A percentile compares a stretch with the other conserved stretches of the same genome.
Conservation (phyloP, 2,113 vertebrate species). For the Lepus americanus region DNA sequence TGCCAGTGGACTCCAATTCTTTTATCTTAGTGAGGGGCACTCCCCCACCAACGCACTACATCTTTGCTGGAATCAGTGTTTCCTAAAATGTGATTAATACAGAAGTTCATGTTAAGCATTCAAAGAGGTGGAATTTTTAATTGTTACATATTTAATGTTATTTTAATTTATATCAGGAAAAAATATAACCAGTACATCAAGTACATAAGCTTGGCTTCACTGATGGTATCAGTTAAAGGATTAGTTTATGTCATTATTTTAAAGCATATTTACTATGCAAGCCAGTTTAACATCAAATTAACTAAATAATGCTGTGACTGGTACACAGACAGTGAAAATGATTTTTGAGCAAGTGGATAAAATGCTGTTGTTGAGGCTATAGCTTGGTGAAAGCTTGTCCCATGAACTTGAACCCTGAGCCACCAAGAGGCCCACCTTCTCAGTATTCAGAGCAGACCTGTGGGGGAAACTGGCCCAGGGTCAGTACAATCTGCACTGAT, state of each 20-base stretch:
- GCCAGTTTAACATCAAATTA: not conserved
- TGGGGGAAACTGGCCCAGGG: not conserved
- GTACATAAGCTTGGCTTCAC: not conserved
- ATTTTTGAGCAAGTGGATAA: not conserved
- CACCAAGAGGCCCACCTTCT: not conserved
- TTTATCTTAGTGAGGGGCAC: not conserved
- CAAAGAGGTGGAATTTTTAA: not conserved
- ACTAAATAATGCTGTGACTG: not conserved
- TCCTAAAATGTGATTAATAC: not conserved
- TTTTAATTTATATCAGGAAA: slow-evolving; percentile 9
- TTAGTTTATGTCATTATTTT: not conserved
- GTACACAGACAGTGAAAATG: not conserved
- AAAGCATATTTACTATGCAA: not conserved
- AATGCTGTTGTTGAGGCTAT: not conserved
- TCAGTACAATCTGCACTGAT: not conserved
- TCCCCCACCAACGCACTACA: too few species aligned
- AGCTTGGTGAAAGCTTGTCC: not conserved
- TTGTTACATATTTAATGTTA: not conserved
- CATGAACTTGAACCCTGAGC: not conserved
- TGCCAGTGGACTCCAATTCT: not conserved
- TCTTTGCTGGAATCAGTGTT: not conserved
- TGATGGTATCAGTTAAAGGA: not conserved
- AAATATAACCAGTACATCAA: not conserved
- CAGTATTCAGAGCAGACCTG: not conserved
- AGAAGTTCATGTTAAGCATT: not conserved